These are phyloP conservation scores for Drosophila sulfurigaster DNA, from an alignment of 1,140 invertebrate species.

Conservation along the genomic window DNA sequence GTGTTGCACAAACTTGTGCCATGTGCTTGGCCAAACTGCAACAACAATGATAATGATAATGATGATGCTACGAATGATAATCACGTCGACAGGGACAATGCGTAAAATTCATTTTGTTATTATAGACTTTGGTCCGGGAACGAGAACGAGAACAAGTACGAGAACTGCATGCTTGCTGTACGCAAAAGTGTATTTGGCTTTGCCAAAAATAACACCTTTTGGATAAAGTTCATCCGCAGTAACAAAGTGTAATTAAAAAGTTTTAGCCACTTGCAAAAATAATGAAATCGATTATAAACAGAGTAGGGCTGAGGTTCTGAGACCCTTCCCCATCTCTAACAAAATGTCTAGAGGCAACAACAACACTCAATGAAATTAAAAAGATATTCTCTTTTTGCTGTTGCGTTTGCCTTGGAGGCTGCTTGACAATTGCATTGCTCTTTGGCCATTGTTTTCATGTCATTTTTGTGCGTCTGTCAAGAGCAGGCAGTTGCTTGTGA, in stretches of 20 bases:
- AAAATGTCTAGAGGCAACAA: conserved; percentile 7
- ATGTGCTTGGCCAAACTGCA: conserved; percentile 43
- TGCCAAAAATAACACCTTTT: conserved; percentile 62
- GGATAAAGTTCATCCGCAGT: conserved; percentile 59
- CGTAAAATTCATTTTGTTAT: conserved; percentile 75
- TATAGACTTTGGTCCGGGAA: conserved; percentile 58
- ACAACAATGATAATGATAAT: conserved; percentile 7
- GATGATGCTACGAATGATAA: conserved; percentile 10
- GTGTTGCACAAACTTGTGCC: conserved; percentile 78
- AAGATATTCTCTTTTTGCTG: conserved; percentile 48
- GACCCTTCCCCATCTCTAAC: background rate
- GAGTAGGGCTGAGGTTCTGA: conserved; percentile 3
- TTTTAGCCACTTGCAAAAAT: conserved; percentile 68
- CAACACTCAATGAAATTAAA: conserved; percentile 66
- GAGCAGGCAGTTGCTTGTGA: conserved; percentile 53
- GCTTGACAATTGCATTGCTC: conserved; percentile 61
- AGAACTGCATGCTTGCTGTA: conserved; percentile 8
- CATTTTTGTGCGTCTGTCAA: conserved; percentile 52
- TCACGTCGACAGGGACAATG: conserved; percentile 48
- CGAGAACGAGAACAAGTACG: background rate
- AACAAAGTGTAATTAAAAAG: conserved; percentile 78
- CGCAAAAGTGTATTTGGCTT: conserved; percentile 42
- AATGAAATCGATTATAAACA: conserved; percentile 74
- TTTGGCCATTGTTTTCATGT: conserved; percentile 62
- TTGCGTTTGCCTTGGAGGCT: conserved; percentile 35